Evolutionary conservation across 2,113 vertebrate species (phyloP).

Genomic region (Chaenocephalus aceratus): DNA sequence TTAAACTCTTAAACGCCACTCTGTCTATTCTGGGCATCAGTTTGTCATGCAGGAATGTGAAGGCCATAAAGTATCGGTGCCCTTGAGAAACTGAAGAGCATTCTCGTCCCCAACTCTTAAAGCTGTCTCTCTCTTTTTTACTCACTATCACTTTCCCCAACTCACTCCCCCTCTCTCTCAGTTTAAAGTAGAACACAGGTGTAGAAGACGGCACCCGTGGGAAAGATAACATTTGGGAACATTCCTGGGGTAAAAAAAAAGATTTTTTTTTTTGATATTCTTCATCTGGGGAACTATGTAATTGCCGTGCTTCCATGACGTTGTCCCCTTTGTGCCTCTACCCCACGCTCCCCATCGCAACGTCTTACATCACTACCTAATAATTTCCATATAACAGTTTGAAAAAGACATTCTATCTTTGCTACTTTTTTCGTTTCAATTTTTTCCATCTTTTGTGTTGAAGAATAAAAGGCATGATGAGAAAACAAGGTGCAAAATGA

Average conservation of each 20-base stretch:
- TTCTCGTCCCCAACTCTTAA: conserved; percentile 74
- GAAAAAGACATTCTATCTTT: conserved; percentile 64
- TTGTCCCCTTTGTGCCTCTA: conserved; percentile 63
- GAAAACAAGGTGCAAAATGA: conserved; percentile 88
- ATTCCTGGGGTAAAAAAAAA: conserved; percentile 66
- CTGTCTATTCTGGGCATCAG: conserved; percentile 76
- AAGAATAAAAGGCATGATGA: conserved; percentile 83
- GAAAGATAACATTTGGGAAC: conserved; percentile 70
- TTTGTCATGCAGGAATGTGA: conserved; percentile 78
- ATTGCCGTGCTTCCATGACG: conserved; percentile 67
- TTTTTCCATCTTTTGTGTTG: conserved; percentile 70
- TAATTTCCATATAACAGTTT: conserved; percentile 76
- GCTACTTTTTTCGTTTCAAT: conserved; percentile 62
- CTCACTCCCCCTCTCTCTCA: conserved; percentile 45
- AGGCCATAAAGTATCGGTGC: conserved; percentile 77
- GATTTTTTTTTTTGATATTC: conserved; percentile 45
- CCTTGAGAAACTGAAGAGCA: conserved; percentile 77
- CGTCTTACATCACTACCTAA: conserved; percentile 71
- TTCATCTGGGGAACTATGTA: conserved; percentile 61
- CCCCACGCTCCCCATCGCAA: conserved; percentile 44
- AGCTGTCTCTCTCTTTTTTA: conserved; percentile 64
- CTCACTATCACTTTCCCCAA: conserved; percentile 62
- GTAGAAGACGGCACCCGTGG: conserved; percentile 60
- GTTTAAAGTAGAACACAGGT: conserved; percentile 75
- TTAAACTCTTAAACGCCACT: conserved; percentile 39